Evolutionary conservation across 2,113 vertebrate species (phyloP).

Genomic region (Callithrix jacchus): DNA sequence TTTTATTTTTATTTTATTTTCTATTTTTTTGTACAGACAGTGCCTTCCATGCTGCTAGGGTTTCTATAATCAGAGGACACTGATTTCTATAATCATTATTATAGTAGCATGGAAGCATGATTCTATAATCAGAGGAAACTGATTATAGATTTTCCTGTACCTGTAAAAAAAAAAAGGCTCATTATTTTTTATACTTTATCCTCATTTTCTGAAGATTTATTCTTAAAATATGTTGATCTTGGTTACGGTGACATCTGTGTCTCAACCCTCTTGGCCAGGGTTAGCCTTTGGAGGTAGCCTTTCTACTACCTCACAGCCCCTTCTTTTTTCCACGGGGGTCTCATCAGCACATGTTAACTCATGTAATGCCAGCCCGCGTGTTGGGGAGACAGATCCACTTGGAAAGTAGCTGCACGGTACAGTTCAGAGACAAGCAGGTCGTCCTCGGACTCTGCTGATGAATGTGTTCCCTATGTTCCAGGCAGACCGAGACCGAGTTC

Average conservation of each 20-base stretch:
- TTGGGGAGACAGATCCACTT: accelerated
- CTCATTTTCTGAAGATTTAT: neutral
- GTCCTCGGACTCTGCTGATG: neutral
- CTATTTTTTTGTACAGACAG: too few species aligned
- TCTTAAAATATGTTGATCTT: neutral
- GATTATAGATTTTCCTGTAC: neutral
- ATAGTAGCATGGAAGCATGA: too few species aligned
- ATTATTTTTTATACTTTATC: neutral
- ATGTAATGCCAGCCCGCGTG: accelerated
- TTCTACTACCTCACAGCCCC: accelerated
- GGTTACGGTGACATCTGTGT: accelerated
- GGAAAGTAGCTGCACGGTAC: accelerated
- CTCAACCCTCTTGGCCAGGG: neutral
- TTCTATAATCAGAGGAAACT: neutral
- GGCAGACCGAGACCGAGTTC: accelerated
- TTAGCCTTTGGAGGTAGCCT: neutral
- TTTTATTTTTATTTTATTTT: too few species aligned
- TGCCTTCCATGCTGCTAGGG: neutral
- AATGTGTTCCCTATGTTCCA: accelerated
- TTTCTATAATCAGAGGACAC: neutral
- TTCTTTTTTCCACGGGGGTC: neutral
- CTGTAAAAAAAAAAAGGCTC: too few species aligned
- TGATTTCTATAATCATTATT: too few species aligned
- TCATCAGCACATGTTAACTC: accelerated
- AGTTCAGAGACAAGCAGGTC: neutral